Percentiles rank a stretch among this genome's conserved stretches.
Conservation (phyloP, 2,113 vertebrate species). For the Hypocryptadius cinnamomeus region DNA sequence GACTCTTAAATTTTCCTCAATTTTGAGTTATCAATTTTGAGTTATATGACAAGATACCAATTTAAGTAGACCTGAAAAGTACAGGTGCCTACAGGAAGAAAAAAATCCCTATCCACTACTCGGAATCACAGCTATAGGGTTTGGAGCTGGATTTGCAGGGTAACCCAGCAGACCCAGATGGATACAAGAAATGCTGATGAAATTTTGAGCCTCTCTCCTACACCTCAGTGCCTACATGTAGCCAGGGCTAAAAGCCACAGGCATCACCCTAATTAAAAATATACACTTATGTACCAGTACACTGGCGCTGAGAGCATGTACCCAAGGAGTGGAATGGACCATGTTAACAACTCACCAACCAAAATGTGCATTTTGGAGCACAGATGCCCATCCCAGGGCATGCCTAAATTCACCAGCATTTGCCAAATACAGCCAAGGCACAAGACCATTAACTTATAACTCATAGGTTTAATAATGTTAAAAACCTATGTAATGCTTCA, state of each 20-base stretch:
- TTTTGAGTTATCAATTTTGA: background rate
- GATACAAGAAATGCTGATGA: background rate
- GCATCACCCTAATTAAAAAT: background rate
- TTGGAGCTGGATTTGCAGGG: background rate
- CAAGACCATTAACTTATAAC: background rate
- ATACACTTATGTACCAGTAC: background rate
- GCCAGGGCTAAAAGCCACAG: background rate
- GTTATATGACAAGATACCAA: background rate
- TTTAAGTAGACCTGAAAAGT: background rate
- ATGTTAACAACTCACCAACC: background rate
- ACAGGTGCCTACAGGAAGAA: background rate
- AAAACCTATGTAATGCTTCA: background rate
- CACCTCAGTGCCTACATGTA: background rate
- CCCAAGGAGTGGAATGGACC: background rate
- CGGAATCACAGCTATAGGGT: background rate
- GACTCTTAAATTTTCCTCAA: background rate
- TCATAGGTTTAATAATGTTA: background rate
- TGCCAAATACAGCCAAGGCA: background rate
- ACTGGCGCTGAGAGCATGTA: background rate
- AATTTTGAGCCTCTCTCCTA: background rate
- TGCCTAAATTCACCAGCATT: background rate
- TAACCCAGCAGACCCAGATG: background rate
- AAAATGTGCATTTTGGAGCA: background rate
- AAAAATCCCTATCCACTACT: background rate
- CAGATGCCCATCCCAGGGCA: background rate